Base-by-base conservation (phyloP, 2,888 invertebrate species). In the Cerastis leucographa region DNA sequence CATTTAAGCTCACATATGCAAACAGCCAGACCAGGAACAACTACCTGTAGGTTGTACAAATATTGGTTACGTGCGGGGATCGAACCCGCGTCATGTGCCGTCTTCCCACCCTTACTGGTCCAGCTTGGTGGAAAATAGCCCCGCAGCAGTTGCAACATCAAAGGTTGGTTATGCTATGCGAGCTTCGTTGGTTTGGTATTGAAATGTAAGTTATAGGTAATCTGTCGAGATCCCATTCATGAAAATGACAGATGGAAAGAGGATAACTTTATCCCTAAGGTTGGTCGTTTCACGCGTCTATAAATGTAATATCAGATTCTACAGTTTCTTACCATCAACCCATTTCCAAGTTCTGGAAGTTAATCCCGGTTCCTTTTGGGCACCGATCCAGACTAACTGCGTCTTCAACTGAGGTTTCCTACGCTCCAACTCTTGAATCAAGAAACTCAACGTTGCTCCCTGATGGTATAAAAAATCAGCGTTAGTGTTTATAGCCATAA, bases 381-480 rank as follows among this genome's bases (percentile, higher is more conserved):
- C 99, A 0, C 99, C 99, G 85, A 99, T 98, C 99, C 99, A 99
- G 5, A 99, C 98, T 79, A 99, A 95, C 91, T 98, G 98, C 0
- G 99, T 98, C 92, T 98, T 98, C 56, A 99, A 93, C 80, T 97
- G 98, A 0, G 98, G 96, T 91, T 98, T 99, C 70, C 98, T 97
- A 74, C 98, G 97, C 90, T 99, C 99, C 87, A 99, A 95, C 94
- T 98, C 98, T 85, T 98, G 98, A 76, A 98, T 96, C 68, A 99
- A 97, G 90, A 98, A 98, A 71, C 97, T 97, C 17, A 97, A 97
- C 0, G 97, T 97, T 5, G 98, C 97, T 6, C 97, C 97, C 97
- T 97, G 91, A 85, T 78, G 65, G 71, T 6, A 74, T n/a, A 71
- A 46, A 69, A n/a, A 64, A 0, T 29, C 5, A 35, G 19, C 46